A percentile compares a stretch with the other conserved stretches of the same genome.
Evolutionary conservation across 2,888 invertebrate genomes (phyloP).

Genomic region (Criorhina ranunculi): DNA sequence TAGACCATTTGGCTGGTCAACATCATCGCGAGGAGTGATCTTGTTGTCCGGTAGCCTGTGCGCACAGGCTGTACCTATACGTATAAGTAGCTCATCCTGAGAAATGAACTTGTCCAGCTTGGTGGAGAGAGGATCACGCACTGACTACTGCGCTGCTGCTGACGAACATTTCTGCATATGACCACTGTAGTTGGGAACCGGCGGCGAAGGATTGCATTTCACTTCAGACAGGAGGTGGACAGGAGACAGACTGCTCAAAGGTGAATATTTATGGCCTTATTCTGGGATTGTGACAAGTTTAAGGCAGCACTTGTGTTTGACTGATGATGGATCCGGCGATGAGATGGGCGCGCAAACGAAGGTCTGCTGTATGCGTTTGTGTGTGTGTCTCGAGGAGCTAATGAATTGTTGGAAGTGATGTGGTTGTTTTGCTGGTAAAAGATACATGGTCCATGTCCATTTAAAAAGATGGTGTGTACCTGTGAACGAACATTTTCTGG

Average conservation of each 20-base stretch:
- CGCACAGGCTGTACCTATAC: not conserved
- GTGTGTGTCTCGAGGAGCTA: slow-evolving; percentile 46
- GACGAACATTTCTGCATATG: slow-evolving; percentile 71
- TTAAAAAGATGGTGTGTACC: not conserved
- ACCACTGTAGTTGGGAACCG: slow-evolving; percentile 34
- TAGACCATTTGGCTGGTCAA: slow-evolving; percentile 50
- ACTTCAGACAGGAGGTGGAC: slow-evolving; percentile 65
- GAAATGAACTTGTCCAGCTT: slow-evolving; percentile 69
- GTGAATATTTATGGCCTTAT: slow-evolving; percentile 71
- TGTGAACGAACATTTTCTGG: slow-evolving; percentile 1
- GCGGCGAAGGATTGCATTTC: slow-evolving; percentile 48
- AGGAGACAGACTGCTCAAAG: slow-evolving; percentile 53
- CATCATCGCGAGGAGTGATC: slow-evolving; percentile 54
- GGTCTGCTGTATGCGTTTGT: slow-evolving; percentile 17
- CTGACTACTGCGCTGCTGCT: not conserved
- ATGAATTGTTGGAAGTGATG: slow-evolving; percentile 58
- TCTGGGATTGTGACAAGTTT: slow-evolving; percentile 71
- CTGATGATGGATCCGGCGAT: slow-evolving; percentile 67
- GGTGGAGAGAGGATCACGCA: slow-evolving; percentile 12
- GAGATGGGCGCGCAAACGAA: slow-evolving; percentile 29
- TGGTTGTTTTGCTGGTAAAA: slow-evolving; percentile 32
- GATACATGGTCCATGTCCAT: slow-evolving; percentile 26
- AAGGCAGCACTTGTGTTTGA: slow-evolving; percentile 69
- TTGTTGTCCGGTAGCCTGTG: slow-evolving; percentile 42
- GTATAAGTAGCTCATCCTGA: slow-evolving; percentile 58